Percentiles rank a stretch among this genome's conserved stretches.
These are phyloP conservation scores for Theretra japonica DNA, from an alignment of 2,888 invertebrate genomes.

Conservation along the genomic window DNA sequence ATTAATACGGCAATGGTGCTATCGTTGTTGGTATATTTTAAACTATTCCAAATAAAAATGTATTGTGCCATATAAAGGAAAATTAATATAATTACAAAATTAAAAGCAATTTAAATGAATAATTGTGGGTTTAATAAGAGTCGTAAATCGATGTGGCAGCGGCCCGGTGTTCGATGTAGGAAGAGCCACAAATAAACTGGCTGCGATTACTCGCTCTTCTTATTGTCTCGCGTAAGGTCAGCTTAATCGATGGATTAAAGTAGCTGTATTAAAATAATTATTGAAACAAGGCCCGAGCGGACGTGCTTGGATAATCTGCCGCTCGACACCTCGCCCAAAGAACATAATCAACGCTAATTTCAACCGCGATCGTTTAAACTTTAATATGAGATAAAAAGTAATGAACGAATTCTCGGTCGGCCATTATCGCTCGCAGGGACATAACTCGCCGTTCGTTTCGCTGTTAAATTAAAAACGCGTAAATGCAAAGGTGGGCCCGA, in stretches of 20 bases:
- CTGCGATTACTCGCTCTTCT: slow-evolving; percentile 9
- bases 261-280: slow-evolving; percentile 29
- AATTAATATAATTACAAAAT: slow-evolving; percentile 11
- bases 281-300: slow-evolving; percentile 18
- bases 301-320: not conserved
- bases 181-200: slow-evolving; percentile 19
- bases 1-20: not conserved
- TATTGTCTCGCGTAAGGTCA: slow-evolving; percentile 28
- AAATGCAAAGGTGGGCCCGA: slow-evolving; percentile 67
- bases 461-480: slow-evolving; percentile 81
- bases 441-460: slow-evolving; percentile 69
- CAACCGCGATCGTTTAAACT: slow-evolving; percentile 31
- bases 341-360: slow-evolving; percentile 26
- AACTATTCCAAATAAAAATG: not conserved
- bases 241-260: slow-evolving; percentile 29
- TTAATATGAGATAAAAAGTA: slow-evolving; percentile 76
- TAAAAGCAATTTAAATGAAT: not conserved
- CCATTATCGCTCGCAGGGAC: slow-evolving; percentile 65
- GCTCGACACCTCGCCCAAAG: slow-evolving; percentile 21
- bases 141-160: slow-evolving; percentile 16
- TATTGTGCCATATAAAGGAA: not conserved
- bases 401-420: slow-evolving; percentile 68
- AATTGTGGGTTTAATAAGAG: slow-evolving; percentile 16
- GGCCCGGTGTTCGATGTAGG: slow-evolving; percentile 7
- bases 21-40: not conserved